phyloP scores from a whole-genome alignment of 2,113 vertebrate genomes.

The Ictidomys tridecemlineatus region DNA sequence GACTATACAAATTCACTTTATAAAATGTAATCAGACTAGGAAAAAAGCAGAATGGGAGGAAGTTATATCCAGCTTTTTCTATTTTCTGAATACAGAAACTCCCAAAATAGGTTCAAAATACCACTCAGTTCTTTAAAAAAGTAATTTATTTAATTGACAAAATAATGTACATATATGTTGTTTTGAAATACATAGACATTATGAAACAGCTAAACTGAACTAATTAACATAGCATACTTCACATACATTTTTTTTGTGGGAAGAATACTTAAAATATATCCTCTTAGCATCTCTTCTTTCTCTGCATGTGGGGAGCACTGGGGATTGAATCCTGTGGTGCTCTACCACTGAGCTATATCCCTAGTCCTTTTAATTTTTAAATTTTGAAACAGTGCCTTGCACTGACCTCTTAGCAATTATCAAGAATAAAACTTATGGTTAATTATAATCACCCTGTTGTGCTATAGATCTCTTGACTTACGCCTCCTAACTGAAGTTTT shows the following conservation, averaged over 20 bases:
- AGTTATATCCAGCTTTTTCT: background rate
- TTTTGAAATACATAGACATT: background rate
- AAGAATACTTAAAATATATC: background rate
- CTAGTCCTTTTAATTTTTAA: no score
- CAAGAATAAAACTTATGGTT: background rate
- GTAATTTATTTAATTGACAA: background rate
- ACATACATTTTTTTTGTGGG: background rate
- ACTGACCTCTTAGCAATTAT: background rate
- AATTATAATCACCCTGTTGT: background rate
- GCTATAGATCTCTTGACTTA: background rate
- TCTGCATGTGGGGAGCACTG: no score
- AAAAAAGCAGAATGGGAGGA: background rate
- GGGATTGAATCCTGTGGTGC: no score
- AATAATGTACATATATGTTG: background rate
- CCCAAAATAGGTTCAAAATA: background rate
- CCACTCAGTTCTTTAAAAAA: background rate
- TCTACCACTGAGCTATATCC: no score
- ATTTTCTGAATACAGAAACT: conserved; percentile 37
- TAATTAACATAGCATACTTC: background rate
- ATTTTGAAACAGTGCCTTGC: no score
- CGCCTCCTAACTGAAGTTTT: background rate
- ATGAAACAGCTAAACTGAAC: background rate
- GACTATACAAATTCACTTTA: background rate
- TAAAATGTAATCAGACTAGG: background rate
- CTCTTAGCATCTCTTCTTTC: no score